Percentiles rank a stretch among this genome's conserved stretches.
phyloP scores from a whole-genome alignment of 2,113 vertebrate genomes.

The Madoqua kirkii region DNA sequence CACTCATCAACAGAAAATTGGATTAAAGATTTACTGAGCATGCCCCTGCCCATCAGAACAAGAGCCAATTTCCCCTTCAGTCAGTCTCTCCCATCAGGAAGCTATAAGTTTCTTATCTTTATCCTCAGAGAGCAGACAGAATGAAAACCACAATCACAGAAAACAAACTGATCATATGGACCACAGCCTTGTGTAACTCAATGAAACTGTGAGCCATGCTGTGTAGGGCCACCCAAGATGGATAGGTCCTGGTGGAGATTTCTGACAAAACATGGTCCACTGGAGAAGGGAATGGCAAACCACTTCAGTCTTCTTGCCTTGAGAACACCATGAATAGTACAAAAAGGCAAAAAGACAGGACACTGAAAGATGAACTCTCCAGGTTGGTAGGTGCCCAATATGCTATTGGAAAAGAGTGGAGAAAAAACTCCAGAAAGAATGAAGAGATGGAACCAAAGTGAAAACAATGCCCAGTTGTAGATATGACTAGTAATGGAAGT shows the following conservation, averaged over 20 bases:
- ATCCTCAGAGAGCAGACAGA: background rate
- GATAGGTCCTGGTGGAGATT: background rate
- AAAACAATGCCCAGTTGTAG: background rate
- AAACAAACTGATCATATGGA: background rate
- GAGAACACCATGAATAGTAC: background rate
- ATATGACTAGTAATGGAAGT: background rate
- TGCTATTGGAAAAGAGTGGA: background rate
- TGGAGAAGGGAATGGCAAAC: background rate
- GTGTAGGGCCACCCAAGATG: background rate
- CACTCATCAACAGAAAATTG: background rate
- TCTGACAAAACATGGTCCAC: background rate
- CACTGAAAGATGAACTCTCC: background rate
- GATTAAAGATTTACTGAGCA: background rate
- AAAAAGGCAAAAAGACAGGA: background rate
- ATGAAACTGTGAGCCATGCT: accelerated
- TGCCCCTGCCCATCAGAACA: background rate
- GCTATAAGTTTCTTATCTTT: background rate
- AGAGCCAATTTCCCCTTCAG: background rate
- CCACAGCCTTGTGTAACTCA: background rate
- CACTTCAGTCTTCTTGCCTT: background rate
- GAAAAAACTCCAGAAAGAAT: background rate
- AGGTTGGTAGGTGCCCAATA: background rate
- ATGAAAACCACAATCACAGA: background rate
- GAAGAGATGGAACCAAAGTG: background rate
- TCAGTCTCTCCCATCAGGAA: background rate